Evolutionary conservation across 2,888 invertebrate genomes (phyloP), one percentile per base, ranked within the genome.

Genomic region (Caenorhabditis japonica): DNA sequence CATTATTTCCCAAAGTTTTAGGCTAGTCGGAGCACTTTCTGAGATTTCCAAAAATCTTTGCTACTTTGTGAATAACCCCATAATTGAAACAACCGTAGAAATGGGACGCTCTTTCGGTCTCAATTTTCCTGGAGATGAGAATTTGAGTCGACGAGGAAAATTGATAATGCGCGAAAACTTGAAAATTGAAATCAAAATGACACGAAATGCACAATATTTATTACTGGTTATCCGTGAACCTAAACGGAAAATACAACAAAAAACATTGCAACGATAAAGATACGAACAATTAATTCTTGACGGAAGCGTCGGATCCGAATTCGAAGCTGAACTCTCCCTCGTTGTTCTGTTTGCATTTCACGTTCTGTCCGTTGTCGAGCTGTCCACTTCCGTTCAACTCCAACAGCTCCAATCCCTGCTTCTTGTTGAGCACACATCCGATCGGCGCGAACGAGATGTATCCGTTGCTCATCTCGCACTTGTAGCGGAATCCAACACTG

Each of bases 281-380:
- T n/a, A n/a, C n/a, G n/a, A 51, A 21, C 19, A 44, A 30, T 55
- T 55, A 55, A 21, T 51, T 43, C 23, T 44, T 51, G 30, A 17
- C 12, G 3, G 49, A 21, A 17, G 56, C 61, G 13, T 55, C 52
- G 8, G 52, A 51, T 46, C 60, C 66, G 51, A 66, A 73, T 30
- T 73, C 73, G 52, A 73, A 73, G 23, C 60, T 66, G 61, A 56
- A 73, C 15, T 62, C 66, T 60, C 73, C 73, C 21, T 66, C 61
- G 61, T 56, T 59, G 46, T 68, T 61, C 44, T 66, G 51, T 52
- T 73, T 73, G 61, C 73, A 73, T 34, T 61, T 46, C 12, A 73
- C 73, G n/a, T 41, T 56, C 53, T 73, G 66, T 52, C 66, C 56
- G 46, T 73, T 61, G 33, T 60, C 60, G 21, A 66, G 38, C 21